phyloP scores from a whole-genome alignment of 2,797 vertebrate genomes.

The Xenopus petersii region DNA sequence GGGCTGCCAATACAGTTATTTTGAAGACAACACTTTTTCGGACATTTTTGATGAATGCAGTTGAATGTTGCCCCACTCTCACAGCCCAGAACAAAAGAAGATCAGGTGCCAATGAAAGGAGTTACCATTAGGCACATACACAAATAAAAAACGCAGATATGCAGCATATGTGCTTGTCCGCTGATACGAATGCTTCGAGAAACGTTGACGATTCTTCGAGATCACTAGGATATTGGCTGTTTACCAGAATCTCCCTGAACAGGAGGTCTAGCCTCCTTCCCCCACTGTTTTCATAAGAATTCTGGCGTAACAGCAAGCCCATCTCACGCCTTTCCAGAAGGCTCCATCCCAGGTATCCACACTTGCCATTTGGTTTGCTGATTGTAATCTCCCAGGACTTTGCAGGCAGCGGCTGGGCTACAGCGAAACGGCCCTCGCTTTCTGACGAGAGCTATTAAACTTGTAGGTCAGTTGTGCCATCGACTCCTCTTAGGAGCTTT shows the following conservation, averaged over 20 bases:
- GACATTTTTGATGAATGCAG: too few relatives aligned
- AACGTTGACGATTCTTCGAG: too few relatives aligned
- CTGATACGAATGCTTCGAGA: too few relatives aligned
- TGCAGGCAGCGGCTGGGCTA: slow-evolving; percentile 70
- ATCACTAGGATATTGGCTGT: slow-evolving; percentile 69
- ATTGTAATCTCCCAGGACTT: slow-evolving; percentile 78
- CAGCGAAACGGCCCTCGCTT: slow-evolving; percentile 79
- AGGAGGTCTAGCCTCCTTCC: slow-evolving; percentile 69
- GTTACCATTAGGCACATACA: too few relatives aligned
- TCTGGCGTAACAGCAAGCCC: slow-evolving; percentile 74
- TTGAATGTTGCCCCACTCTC: too few relatives aligned
- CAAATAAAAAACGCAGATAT: too few relatives aligned
- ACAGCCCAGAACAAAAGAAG: too few relatives aligned
- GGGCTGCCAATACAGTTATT: too few relatives aligned
- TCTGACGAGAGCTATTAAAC: slow-evolving; percentile 85
- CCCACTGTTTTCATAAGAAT: slow-evolving; percentile 82
- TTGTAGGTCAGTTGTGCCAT: slow-evolving; percentile 92
- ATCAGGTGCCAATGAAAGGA: too few relatives aligned
- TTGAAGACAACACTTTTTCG: too few relatives aligned
- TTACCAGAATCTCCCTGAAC: slow-evolving; percentile 76
- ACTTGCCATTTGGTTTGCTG: slow-evolving; percentile 77
- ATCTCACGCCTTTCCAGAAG: slow-evolving; percentile 80
- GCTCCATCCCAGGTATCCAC: slow-evolving; percentile 78
- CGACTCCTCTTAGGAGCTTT: slow-evolving; percentile 88
- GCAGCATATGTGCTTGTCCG: too few relatives aligned